Percentiles rank a stretch among this genome's conserved stretches.
Conservation (phyloP, 2,888 invertebrate species). For the Drosophila merina region DNA sequence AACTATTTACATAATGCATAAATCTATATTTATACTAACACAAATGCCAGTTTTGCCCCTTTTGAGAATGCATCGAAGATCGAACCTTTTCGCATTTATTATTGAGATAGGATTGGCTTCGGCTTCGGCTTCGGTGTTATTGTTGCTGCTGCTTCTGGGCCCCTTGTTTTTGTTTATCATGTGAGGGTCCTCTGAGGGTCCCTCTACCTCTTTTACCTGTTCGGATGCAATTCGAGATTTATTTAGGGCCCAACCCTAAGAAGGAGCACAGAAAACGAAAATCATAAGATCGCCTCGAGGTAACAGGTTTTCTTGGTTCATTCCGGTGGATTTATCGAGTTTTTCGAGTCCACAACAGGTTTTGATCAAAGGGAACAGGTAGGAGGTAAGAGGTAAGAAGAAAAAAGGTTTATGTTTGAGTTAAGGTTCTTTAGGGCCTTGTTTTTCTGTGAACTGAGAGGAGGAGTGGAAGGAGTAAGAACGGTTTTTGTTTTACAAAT, state of each 20-base stretch:
- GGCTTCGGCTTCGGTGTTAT: conserved; percentile 5
- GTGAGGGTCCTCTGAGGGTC: conserved; percentile 16
- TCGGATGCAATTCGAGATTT: conserved; percentile 70
- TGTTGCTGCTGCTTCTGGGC: conserved; percentile 10
- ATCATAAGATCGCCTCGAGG: conserved; percentile 48
- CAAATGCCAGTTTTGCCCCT: conserved; percentile 2
- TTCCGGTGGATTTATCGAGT: conserved; percentile 21
- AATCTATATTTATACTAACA: background rate
- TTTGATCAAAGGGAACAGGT: conserved; percentile 62
- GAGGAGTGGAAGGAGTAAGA: conserved; percentile 22
- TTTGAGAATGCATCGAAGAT: conserved; percentile 18
- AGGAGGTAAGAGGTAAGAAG: conserved; percentile 40
- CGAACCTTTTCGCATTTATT: conserved; percentile 36
- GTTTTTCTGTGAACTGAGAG: conserved; percentile 1
- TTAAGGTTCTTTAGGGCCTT: conserved; percentile 32
- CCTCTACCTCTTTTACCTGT: conserved; percentile 61
- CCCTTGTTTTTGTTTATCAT: conserved; percentile 44
- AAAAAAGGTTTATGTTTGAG: conserved; percentile 31
- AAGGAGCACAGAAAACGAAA: conserved; percentile 56
- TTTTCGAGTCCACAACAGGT: conserved; percentile 57
- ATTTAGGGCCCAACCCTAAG: conserved; percentile 51
- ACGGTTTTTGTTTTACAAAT: conserved; percentile 38
- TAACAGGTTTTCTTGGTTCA: conserved; percentile 56
- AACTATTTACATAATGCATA: conserved; percentile 30
- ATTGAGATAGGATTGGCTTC: conserved; percentile 37